Base-by-base conservation (phyloP, 1,140 invertebrate species). In the Diprion similis region DNA sequence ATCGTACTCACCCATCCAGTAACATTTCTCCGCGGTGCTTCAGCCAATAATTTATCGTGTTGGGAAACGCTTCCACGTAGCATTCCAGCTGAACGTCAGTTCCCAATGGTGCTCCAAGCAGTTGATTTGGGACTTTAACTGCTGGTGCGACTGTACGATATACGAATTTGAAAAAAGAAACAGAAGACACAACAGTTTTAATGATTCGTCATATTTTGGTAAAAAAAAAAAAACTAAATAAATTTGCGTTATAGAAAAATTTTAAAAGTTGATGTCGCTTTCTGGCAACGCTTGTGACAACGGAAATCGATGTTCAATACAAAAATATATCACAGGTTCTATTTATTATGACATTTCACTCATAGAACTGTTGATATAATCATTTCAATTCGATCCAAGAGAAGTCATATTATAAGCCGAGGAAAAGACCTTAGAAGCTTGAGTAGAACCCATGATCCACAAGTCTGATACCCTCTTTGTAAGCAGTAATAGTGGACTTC, bases 31-130 rank as follows among this genome's bases (percentile, higher is more conserved):
- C 91, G 19, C 92, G 87, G 78, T 95, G 94, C 83, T 93, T 94
- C 75, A 94, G 90, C 95, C 95, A 96, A 86, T 94, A 95, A 86
- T 94, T 95, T 77, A 95, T 93, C 37, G 94, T 94, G 75, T 94
- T 94, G 8, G 95, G 95, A 78, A 93, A 95, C 1, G 95, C 95
- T 82, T 95, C 94, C 48, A 96, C 93, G 82, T 93, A 92, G 84
- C 95, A 96, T 82, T 95, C 92, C 68, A 96, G 88, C 79, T 93
- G 91, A 47, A 96, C 94, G 82, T 95, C 92, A 2, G 93, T 95
- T 67, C 92, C 94, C 48, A 95, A 84, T 47, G 95, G 95, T 4
- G 94, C 93, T 17, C 95, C 95, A 46, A 96, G 85, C 76, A 96
- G 89, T 86, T 96, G 95, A 86, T 93, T 95, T 74, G 93, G 93